These are phyloP conservation scores for Calycopis cecrops DNA, from an alignment of 1,140 invertebrate species.

Conservation along the genomic window DNA sequence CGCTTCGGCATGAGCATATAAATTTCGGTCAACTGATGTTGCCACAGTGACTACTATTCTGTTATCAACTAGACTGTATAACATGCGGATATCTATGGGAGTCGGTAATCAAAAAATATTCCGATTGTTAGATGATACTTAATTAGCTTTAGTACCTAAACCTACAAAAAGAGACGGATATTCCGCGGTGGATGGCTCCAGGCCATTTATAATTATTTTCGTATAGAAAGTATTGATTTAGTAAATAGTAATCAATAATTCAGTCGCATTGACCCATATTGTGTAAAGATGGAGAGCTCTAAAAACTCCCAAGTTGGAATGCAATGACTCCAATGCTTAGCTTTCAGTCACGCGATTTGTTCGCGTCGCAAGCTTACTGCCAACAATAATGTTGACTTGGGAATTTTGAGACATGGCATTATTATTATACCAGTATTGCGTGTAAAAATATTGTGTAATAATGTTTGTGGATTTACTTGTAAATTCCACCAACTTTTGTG, in stretches of 20 bases:
- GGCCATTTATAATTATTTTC: no score
- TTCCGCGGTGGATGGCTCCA: no score
- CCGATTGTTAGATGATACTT: no score
- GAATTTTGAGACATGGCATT: constrained; percentile 33
- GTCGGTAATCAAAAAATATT: no score
- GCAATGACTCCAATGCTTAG: constrained; percentile 62
- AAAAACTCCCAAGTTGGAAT: constrained; percentile 45
- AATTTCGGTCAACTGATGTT: no score
- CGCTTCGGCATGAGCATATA: no score
- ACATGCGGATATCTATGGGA: no score
- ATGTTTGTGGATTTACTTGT: neutral
- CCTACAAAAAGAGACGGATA: no score
- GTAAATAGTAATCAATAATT: constrained; percentile 35
- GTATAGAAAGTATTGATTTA: no score
- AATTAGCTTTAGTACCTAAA: no score
- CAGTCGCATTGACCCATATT: constrained; percentile 61
- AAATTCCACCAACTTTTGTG: neutral
- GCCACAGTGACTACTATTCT: no score
- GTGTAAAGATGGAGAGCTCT: constrained; percentile 48
- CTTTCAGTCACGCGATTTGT: constrained; percentile 54
- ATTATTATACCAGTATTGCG: neutral
- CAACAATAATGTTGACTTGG: constrained; percentile 35
- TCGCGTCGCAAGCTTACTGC: constrained; percentile 57
- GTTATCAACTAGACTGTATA: no score
- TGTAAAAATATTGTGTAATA: neutral